Base-by-base conservation (phyloP, 2,888 invertebrate species). In the Nasonia oneida region DNA sequence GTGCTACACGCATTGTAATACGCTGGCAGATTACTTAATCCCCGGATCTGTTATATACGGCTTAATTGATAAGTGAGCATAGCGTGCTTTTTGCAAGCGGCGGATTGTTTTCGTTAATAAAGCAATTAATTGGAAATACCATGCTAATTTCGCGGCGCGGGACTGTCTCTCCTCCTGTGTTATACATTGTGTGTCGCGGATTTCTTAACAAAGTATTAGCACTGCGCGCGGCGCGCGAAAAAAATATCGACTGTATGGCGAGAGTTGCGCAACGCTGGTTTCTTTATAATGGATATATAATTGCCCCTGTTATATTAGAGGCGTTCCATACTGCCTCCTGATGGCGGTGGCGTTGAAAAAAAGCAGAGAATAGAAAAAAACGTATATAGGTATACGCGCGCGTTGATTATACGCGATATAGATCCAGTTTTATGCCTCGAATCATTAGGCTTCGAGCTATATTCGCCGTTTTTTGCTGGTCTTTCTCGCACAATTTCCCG, bases 61-160 rank as follows among this genome's bases (percentile, higher is more conserved):
- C 84, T 87, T 82, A 87, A 84, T 84, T 87, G 79, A 82, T 81
- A 87, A 87, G 61, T 57, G 18, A 29, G 29, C 29, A 29, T 29
- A 18, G 33, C 42, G 23, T 12, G 3, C 57, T 71, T 78, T 83
- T 77, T 83, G 23, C 57, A 18, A 10, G 1, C 8, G 12, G 29
- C 50, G 50, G 76, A 71, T 61, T 78, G 37, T 83, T 83, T 83
- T 70, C 39, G 70, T 77, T 83, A 77, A 83, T 83, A 77, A 57
- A 77, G 76, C 57, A 53, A 77, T 84, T 84, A 84, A 84, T 74
- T 75, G 74, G 79, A 42, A 71, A 29, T 37, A 8, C 18, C 23
- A 47, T 67, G 42, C 37, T 61, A 76, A 76, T 37, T 29, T 76
- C 33, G 33, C 64, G 64, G 14, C 61, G 29, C 5, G 4, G 5